Base-by-base conservation (phyloP, 1,140 invertebrate genomes). In the Littorina saxatilis region DNA sequence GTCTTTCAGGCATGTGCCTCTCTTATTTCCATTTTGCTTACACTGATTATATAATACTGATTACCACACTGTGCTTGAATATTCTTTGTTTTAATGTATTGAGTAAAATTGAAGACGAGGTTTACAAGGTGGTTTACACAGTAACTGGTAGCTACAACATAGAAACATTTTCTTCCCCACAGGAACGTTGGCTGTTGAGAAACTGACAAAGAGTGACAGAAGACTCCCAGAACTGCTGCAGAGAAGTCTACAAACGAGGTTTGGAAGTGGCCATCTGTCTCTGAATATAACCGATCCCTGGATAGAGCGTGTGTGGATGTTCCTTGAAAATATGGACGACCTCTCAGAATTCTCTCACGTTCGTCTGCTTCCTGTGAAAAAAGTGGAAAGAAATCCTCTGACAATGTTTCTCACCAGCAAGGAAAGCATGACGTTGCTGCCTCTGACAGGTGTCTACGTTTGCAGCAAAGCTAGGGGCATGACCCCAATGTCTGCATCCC, bases 291-390 rank as follows among this genome's bases (percentile, higher is more conserved):
- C 40, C 3, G 80, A 77, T 43, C 37, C 29, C 39, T 82, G 80
- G 80, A 73, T 77, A n/a, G 37, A 70, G 35, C 73, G 32, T 27
- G 55, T 82, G 32, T 82, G 80, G 80, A 13, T 23, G 55, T 78
- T 43, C 27, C 76, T 78, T 2, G 13, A 2, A 52, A 43, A 29
- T 5, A 27, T 70, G n/a, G 55, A 23, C 35, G 35, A 1, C 61
- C 47, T 37, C 37, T 35, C 39, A 39, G 43, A 37, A 11, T 77
- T 79, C 47, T 40, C 35, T 61, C 52, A 79, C 20, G 29, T 79
- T 27, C 9, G 32, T 7, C 32, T 82, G 39, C 9, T 82, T 47
- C 81, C 81, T 17, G n/a, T n/a, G 20, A 27, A 72, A 27, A 50
- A 55, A 32, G 2, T 17, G 43, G 43, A 47, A 17, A 47, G 43